phyloP scores from a whole-genome alignment of 2,113 vertebrate species.

The Passer montanus region DNA sequence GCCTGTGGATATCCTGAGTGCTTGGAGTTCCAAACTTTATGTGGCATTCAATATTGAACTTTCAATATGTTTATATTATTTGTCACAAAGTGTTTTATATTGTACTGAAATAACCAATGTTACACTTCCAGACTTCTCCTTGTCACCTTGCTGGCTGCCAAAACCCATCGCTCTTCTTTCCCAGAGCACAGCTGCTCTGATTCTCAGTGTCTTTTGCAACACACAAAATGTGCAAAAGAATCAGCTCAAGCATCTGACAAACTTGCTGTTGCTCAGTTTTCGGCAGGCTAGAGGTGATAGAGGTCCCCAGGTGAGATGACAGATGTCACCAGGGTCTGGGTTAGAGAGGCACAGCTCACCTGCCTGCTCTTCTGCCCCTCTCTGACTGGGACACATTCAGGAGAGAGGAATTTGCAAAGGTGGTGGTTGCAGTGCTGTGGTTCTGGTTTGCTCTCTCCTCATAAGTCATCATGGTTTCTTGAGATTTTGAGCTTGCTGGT shows the following conservation, averaged over 20 bases:
- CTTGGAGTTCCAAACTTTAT: background rate
- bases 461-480: background rate
- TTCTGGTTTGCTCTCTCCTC: background rate
- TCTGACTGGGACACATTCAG: background rate
- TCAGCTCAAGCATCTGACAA: background rate
- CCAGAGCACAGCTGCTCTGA: background rate
- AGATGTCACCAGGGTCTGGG: background rate
- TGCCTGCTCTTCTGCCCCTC: background rate
- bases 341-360: background rate
- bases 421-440: background rate
- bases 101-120: background rate
- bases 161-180: background rate
- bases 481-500: background rate
- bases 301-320: background rate
- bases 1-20: background rate
- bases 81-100: background rate
- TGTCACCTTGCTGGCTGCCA: background rate
- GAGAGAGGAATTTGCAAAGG: background rate
- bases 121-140: background rate
- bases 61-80: background rate
- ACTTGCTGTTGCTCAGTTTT: background rate
- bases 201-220: background rate
- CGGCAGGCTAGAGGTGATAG: background rate
- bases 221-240: background rate
- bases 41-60: background rate